These are phyloP conservation scores for Heliconius sara DNA, from an alignment of 2,888 invertebrate species.

Conservation along the genomic window DNA sequence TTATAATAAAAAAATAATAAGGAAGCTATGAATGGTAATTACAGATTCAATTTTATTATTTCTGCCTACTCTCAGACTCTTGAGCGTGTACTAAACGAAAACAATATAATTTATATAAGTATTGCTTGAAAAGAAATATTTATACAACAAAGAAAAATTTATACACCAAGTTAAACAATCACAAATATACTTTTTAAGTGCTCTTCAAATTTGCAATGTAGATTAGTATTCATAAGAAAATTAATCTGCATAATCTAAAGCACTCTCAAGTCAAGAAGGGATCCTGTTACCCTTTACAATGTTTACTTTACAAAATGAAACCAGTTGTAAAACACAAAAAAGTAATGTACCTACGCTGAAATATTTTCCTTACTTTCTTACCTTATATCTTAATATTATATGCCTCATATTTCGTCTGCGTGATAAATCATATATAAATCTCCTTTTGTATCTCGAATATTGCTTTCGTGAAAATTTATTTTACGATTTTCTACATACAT, in stretches of 20 bases:
- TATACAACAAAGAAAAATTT: not conserved
- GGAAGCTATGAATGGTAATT: not conserved
- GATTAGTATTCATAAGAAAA: slow-evolving; percentile 18
- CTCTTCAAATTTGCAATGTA: slow-evolving; percentile 16
- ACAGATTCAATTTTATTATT: not conserved
- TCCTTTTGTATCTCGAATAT: slow-evolving; percentile 30
- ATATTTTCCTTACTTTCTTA: slow-evolving; percentile 27
- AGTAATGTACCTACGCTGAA: slow-evolving; percentile 5
- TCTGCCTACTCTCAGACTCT: not conserved
- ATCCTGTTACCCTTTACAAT: slow-evolving; percentile 37
- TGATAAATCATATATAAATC: slow-evolving; percentile 37
- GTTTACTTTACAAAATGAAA: slow-evolving; percentile 35
- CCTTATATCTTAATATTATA: slow-evolving; percentile 36
- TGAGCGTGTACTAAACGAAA: not conserved
- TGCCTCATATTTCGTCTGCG: slow-evolving; percentile 32
- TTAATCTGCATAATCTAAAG: slow-evolving; percentile 28
- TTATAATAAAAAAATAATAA: not conserved
- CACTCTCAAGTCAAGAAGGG: not conserved
- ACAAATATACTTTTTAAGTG: not conserved
- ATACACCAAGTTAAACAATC: not conserved
- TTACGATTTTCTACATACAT: not conserved
- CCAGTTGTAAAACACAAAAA: slow-evolving; percentile 20
- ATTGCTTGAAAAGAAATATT: not conserved
- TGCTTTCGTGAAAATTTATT: slow-evolving; percentile 28
- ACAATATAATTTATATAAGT: not conserved